Evolutionary conservation across 1,140 invertebrate species (phyloP), one percentile per base, ranked within the genome.

Genomic region (Drosophila ogumai): DNA sequence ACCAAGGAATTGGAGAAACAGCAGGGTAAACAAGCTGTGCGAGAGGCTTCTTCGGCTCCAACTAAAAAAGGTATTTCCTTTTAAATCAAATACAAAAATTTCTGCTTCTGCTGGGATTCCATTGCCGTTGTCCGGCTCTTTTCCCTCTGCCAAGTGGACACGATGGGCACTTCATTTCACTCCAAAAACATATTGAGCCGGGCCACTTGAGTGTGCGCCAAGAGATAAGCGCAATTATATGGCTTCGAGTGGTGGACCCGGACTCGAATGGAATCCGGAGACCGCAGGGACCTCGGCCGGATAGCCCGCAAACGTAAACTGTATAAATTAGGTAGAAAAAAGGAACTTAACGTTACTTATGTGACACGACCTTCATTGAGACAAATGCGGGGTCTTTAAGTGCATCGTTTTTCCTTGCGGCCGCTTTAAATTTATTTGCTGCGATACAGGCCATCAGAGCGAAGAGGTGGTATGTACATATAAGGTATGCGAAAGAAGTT

Each of bases 151-250:
- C 68, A 72, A 72, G 68, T 72, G 68, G 68, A 72, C 69, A 74
- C 81, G 75, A 68, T 75, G 81, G 81, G 72, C 81, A 85, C 80
- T 87, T 82, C 84, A 88, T 79, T 87, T 82, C 82, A 87, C 75
- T 82, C 64, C 66, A 80, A 86, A 75, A 87, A 87, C 82, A 87
- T 87, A 87, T 87, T 88, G 82, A 87, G 80, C 84, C 79, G 69
- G 75, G 79, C 75, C 79, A 84, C 80, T 87, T 87, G 82, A 87
- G 82, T 87, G 82, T 87, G 85, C 82, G 82, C 80, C 82, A 87
- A 88, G 80, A 87, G 84, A 87, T 87, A 87, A 87, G 82, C 82
- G 84, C 82, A 87, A 87, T 87, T 87, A 87, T 87, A 87, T 82
- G 82, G 79, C 76, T 82, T 86, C 84, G 79, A 87, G 75, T 79